Evolutionary conservation across 2,888 invertebrate species (phyloP).

Genomic region (Dasysyrphus tricinctus): DNA sequence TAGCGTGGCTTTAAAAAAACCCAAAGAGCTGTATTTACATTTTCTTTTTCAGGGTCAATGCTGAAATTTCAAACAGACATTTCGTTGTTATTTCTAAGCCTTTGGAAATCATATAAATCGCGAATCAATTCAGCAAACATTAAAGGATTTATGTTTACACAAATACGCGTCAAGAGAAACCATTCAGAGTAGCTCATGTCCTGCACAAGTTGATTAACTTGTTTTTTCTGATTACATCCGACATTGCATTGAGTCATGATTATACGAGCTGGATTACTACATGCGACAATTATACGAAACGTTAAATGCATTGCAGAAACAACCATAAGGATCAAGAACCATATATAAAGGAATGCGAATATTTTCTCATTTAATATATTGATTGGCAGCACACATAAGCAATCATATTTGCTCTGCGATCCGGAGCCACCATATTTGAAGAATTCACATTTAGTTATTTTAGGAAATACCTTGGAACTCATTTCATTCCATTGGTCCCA

Average conservation of each 20-base stretch:
- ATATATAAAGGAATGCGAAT: slow-evolving; percentile 90
- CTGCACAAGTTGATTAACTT: slow-evolving; percentile 76
- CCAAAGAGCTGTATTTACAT: slow-evolving; percentile 17
- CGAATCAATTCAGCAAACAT: slow-evolving; percentile 87
- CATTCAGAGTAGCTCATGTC: slow-evolving; percentile 88
- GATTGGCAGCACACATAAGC: slow-evolving; percentile 89
- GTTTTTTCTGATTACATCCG: slow-evolving; percentile 77
- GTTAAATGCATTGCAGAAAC: slow-evolving; percentile 87
- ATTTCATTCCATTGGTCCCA: slow-evolving; percentile 81
- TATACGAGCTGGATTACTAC: slow-evolving; percentile 81
- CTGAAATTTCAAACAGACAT: slow-evolving; percentile 44
- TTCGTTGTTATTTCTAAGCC: slow-evolving; percentile 36
- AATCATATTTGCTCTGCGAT: slow-evolving; percentile 91
- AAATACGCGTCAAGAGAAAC: slow-evolving; percentile 90
- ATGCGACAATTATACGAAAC: slow-evolving; percentile 87
- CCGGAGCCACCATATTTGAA: slow-evolving; percentile 94
- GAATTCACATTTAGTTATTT: slow-evolving; percentile 95
- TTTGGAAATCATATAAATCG: slow-evolving; percentile 81
- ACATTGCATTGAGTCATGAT: slow-evolving; percentile 78
- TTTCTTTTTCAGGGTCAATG: not conserved
- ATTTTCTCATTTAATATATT: slow-evolving; percentile 93
- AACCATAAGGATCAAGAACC: slow-evolving; percentile 87
- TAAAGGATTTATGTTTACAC: slow-evolving; percentile 90
- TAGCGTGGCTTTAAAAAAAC: not conserved
- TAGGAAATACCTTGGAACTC: slow-evolving; percentile 81